A percentile compares a stretch with the other conserved stretches of the same genome.
These are phyloP conservation scores for Ictalurus furcatus DNA, from an alignment of 2,113 vertebrate genomes.

Conservation along the genomic window DNA sequence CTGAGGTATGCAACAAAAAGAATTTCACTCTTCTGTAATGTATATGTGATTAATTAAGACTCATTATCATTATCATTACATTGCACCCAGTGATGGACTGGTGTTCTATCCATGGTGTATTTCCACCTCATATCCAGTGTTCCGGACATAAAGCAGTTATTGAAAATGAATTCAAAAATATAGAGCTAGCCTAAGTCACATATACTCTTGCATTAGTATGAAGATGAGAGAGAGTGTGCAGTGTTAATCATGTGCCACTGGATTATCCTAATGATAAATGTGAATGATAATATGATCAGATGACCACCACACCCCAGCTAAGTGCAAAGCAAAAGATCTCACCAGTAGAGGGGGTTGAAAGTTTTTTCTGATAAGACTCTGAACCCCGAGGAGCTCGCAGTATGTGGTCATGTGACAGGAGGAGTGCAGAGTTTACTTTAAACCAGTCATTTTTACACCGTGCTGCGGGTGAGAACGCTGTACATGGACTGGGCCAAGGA, in stretches of 20 bases:
- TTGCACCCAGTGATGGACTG: neutral
- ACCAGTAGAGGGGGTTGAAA: constrained; percentile 26
- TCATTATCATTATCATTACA: neutral
- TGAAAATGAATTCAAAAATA: neutral
- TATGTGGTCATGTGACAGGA: constrained; percentile 44
- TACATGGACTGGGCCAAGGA: neutral
- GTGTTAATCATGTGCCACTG: neutral
- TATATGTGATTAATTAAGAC: neutral
- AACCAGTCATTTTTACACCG: neutral
- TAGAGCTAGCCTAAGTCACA: neutral
- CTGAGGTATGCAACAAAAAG: too few relatives aligned
- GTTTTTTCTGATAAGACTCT: neutral
- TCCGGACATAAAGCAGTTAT: too few relatives aligned
- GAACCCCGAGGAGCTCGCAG: neutral
- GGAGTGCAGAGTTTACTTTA: constrained; percentile 17
- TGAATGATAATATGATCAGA: neutral
- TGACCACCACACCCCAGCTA: neutral
- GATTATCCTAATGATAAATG: neutral
- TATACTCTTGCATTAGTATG: neutral
- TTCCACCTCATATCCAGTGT: neutral
- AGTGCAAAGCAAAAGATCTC: neutral
- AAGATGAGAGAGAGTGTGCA: neutral
- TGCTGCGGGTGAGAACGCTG: neutral
- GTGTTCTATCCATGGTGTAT: neutral
- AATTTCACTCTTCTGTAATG: too few relatives aligned